Conservation (phyloP, 92 coral and sea anemone genomes). For the Desmophyllum pertusum region DNA sequence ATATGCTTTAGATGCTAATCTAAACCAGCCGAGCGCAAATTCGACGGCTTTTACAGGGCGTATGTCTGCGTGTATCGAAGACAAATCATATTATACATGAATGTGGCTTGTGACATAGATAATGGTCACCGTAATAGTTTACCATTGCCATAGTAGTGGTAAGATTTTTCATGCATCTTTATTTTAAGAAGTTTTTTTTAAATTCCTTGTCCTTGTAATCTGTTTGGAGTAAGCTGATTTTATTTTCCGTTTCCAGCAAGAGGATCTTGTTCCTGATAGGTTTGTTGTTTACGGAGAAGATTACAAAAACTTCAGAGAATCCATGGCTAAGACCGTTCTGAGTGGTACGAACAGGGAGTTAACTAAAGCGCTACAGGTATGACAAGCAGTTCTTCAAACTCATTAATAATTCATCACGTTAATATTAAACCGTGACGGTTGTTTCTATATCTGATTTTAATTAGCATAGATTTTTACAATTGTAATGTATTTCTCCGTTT, state of each 20-base stretch:
- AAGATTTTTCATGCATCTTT: not conserved
- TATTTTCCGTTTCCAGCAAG: constrained; percentile 41
- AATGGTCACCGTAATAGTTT: not conserved
- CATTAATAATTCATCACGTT: too few relatives aligned
- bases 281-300: constrained; percentile 70
- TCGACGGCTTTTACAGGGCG: not conserved
- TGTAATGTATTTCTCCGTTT: too few relatives aligned
- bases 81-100: not conserved
- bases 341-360: constrained; percentile 54
- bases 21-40: not conserved
- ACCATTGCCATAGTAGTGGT: not conserved
- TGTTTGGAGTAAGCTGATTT: not conserved
- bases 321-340: constrained; percentile 62
- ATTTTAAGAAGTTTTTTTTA: not conserved
- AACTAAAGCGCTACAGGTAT: constrained; percentile 51
- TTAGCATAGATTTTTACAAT: too few relatives aligned
- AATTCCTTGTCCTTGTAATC: not conserved
- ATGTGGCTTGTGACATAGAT: not conserved
- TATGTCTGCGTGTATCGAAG: not conserved
- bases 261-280: constrained; percentile 63
- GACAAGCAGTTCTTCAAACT: too few relatives aligned
- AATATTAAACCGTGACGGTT: too few relatives aligned
- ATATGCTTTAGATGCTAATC: not conserved
- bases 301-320: constrained; percentile 72
- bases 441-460: too few relatives aligned